Evolutionary conservation across 2,888 invertebrate species (phyloP), one percentile per base, ranked within the genome.

Genomic region (Heteropelma amictum): DNA sequence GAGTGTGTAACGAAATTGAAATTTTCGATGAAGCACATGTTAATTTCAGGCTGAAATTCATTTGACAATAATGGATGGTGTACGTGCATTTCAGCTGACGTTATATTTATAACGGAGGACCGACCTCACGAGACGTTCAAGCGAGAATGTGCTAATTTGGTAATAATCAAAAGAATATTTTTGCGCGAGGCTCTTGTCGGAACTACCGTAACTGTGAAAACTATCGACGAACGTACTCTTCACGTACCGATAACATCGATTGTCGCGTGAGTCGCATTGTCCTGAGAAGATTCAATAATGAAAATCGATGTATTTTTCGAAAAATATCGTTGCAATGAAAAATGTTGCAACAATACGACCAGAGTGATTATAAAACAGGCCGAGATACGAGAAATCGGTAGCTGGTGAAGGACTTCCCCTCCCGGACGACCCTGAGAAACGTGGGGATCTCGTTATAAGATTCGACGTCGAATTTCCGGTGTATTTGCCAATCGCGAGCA

Each of bases 161-260:
- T 93, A 6, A 93, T 93, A 86, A 90, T 90, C 0, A 90, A 91
- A 56, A 87, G 90, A 3, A 91, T 96, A 49, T 91, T 91, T 61
- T 89, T 96, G 53, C 90, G 93, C 80, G 93, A 95, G 84, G 94
- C 96, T 0, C 89, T 96, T 28, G 92, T 93, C 40, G 96, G 96
- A 0, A 91, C 93, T 7, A 91, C 91, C 30, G 90, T 96, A 33
- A 92, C 90, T 4, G 89, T 96, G 0, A 89, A 89, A 47, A 95
- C 95, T 0, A 88, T 96, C 72, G 96, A 96, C 84, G 92, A 92
- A 1, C 91, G 95, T 77, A 90, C 90, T 60, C 87, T 96, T 42
- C 91, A 93, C 77, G 89, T 95, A 38, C 93, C 93, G 61, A 92
- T 96, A 69, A 93, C 93, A 3, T 95, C 95, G 83, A 93, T 95